A percentile compares a stretch with the other conserved stretches of the same genome.
phyloP scores from a whole-genome alignment of 2,888 invertebrate genomes.

The Leptinotarsa haldemani region DNA sequence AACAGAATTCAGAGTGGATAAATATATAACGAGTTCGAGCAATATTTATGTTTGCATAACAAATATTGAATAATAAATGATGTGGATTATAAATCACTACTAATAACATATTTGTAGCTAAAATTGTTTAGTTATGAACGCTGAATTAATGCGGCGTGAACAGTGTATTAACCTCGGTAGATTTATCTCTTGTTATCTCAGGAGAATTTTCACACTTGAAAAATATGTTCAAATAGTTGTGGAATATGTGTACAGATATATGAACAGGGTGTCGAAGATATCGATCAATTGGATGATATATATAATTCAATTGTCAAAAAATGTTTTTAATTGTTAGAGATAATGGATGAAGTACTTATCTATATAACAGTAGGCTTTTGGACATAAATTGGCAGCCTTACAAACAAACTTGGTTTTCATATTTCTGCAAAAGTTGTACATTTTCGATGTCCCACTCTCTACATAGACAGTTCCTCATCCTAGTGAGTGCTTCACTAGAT shows the following conservation, averaged over 20 bases:
- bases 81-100: background rate
- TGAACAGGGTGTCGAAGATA: background rate
- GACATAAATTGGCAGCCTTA: no score
- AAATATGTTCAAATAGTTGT: background rate
- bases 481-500: no score
- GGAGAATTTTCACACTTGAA: background rate
- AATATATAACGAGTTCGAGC: background rate
- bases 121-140: background rate
- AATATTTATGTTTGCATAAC: background rate
- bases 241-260: background rate
- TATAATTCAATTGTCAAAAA: no score
- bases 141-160: background rate
- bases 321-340: no score
- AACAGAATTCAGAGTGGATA: background rate
- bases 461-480: no score
- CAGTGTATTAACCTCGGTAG: background rate
- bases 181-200: background rate
- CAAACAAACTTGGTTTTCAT: no score
- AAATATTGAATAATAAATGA: background rate
- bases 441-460: no score
- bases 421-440: no score
- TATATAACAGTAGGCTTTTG: no score
- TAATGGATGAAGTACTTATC: no score
- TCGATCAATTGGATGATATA: no score
- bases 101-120: background rate